Evolutionary conservation across 2,113 vertebrate species (phyloP).

Genomic region (Neolamprologus hecqui): DNA sequence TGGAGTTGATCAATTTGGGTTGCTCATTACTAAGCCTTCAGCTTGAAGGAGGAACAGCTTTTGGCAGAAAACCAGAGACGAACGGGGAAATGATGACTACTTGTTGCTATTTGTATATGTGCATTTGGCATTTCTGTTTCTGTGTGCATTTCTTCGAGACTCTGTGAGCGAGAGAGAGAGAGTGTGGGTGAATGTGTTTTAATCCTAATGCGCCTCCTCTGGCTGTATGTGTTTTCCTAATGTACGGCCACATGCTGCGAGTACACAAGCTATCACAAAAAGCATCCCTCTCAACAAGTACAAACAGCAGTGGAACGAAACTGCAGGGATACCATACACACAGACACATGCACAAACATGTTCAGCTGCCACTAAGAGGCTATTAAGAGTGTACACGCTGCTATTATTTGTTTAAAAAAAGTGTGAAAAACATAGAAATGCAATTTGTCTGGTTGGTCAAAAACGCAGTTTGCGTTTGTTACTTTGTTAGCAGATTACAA

Average conservation of each 20-base stretch:
- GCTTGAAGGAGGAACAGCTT: not conserved
- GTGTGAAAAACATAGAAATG: not conserved
- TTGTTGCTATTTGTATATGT: not conserved
- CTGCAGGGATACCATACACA: not conserved
- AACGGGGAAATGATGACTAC: not conserved
- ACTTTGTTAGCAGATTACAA: not conserved
- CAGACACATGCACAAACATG: not conserved
- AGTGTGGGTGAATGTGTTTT: not conserved
- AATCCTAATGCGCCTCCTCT: conserved; percentile 6
- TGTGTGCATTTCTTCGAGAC: not conserved
- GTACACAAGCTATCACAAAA: not conserved
- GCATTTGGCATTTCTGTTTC: not conserved
- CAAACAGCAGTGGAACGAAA: not conserved
- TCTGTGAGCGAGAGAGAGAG: not conserved
- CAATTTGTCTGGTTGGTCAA: not conserved
- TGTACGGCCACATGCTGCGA: conserved; percentile 2
- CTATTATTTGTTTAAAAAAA: not conserved
- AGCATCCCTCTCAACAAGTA: not conserved
- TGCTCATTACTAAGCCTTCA: not conserved
- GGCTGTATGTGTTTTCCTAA: not conserved
- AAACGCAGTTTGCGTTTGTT: not conserved
- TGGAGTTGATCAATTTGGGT: not conserved
- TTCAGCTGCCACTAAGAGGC: not conserved
- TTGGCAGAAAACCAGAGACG: conserved; percentile 2
- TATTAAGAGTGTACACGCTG: not conserved